These are phyloP conservation scores for Archivesica marissinica DNA, from an alignment of 1,140 invertebrate species.

Conservation along the genomic window DNA sequence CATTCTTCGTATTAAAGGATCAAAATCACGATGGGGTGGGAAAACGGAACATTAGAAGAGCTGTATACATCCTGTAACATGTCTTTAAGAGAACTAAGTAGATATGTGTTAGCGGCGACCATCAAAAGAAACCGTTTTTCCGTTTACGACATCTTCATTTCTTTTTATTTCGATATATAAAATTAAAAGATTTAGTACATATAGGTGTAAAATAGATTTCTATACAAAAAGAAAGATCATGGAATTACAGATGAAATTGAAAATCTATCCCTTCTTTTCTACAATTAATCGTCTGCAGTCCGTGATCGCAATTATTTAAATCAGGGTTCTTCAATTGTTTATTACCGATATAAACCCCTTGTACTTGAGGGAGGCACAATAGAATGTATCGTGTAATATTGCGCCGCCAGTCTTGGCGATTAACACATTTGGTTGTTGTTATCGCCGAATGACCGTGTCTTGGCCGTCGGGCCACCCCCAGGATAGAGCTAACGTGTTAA, in stretches of 20 bases:
- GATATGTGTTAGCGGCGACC: conserved; percentile 42
- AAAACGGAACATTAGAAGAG: neutral
- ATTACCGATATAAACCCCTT: conserved; percentile 3
- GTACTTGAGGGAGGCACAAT: neutral
- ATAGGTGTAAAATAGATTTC: conserved; percentile 59
- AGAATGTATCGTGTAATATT: conserved; percentile 12
- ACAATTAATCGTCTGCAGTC: conserved; percentile 48
- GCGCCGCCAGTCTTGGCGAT: neutral
- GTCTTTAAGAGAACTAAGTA: conserved; percentile 25
- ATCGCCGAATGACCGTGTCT: neutral
- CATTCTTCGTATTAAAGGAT: conserved; percentile 6
- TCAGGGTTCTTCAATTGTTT: conserved; percentile 5
- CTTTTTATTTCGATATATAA: conserved; percentile 29
- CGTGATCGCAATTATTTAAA: conserved; percentile 26
- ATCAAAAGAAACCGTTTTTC: conserved; percentile 26
- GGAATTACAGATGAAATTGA: conserved; percentile 5
- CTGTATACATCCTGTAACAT: neutral
- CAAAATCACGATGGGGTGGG: conserved; percentile 13
- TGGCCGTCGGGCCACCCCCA: neutral
- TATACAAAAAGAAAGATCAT: conserved; percentile 41
- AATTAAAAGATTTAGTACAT: conserved; percentile 25
- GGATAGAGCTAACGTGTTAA: conserved; percentile 8
- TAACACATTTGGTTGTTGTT: neutral
- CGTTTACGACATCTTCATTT: neutral
- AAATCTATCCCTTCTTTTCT: neutral